phyloP scores from a whole-genome alignment of 2,888 invertebrate genomes.

The Diplolepis rosae region DNA sequence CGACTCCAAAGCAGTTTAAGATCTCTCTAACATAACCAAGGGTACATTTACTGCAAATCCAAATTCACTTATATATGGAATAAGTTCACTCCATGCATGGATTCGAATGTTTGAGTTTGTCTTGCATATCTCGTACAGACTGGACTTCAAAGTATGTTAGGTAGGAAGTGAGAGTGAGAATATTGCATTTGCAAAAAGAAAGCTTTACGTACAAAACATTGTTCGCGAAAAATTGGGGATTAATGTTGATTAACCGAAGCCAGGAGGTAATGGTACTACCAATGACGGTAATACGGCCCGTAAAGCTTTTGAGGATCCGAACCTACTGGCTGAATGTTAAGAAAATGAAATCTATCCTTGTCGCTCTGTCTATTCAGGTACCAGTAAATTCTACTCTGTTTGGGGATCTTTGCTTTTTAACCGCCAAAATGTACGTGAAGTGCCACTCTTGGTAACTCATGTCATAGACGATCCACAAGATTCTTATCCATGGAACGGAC shows the following conservation, averaged over 20 bases:
- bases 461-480: constrained; percentile 32
- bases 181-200: too few species aligned
- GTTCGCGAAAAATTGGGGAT: constrained; percentile 30
- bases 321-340: constrained; percentile 31
- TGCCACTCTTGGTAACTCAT: constrained; percentile 26
- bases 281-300: constrained; percentile 35
- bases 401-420: constrained; percentile 22
- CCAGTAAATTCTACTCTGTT: constrained; percentile 19
- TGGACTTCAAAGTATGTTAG: neutral
- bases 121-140: neutral
- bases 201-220: constrained; percentile 22
- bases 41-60: neutral
- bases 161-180: neutral
- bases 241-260: constrained; percentile 31
- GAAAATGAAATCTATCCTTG: constrained; percentile 32
- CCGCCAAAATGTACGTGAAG: constrained; percentile 30
- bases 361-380: constrained; percentile 32
- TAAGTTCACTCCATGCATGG: neutral
- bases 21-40: too few species aligned
- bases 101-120: neutral
- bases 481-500: constrained; percentile 32
- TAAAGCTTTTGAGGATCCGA: constrained; percentile 32
- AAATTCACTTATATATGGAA: neutral
- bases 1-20: neutral
- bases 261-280: constrained; percentile 31